These are phyloP conservation scores for Lasiurus cinereus DNA, from an alignment of 2,113 vertebrate genomes.

Conservation along the genomic window DNA sequence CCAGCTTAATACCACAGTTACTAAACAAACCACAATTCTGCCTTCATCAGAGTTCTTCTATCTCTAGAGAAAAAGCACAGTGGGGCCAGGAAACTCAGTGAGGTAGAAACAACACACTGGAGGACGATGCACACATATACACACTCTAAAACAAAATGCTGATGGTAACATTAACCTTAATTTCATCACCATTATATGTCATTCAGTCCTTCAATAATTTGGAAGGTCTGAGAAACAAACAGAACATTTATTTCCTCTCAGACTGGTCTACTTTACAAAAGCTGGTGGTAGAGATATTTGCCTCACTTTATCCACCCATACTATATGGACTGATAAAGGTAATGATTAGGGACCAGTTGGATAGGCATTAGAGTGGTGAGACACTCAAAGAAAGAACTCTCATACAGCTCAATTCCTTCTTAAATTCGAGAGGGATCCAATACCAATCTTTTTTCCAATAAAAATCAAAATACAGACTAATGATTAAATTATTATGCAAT, in stretches of 20 bases:
- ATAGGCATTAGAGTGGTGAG: neutral
- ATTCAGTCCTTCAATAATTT: neutral
- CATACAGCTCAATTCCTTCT: neutral
- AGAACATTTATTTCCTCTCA: neutral
- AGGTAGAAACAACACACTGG: neutral
- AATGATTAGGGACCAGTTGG: neutral
- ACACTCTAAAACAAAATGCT: neutral
- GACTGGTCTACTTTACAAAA: neutral
- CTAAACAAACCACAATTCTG: slow-evolving; percentile 24
- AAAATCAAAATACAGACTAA: slow-evolving; percentile 17
- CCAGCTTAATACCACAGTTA: slow-evolving; percentile 17
- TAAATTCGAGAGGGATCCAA: neutral
- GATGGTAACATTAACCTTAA: neutral
- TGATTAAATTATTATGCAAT: neutral
- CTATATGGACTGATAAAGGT: neutral
- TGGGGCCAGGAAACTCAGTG: neutral
- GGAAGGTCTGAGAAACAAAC: slow-evolving; percentile 19
- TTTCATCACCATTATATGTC: neutral
- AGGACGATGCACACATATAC: neutral
- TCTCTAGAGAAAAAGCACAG: slow-evolving; percentile 38
- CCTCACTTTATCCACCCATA: neutral
- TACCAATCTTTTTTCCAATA: neutral
- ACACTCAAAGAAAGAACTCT: neutral
- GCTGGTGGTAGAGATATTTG: neutral
- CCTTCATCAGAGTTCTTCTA: neutral